A percentile compares a stretch with the other conserved stretches of the same genome.
These are phyloP conservation scores for Cephalopterus ornatus DNA, from an alignment of 2,113 vertebrate species.

Conservation along the genomic window DNA sequence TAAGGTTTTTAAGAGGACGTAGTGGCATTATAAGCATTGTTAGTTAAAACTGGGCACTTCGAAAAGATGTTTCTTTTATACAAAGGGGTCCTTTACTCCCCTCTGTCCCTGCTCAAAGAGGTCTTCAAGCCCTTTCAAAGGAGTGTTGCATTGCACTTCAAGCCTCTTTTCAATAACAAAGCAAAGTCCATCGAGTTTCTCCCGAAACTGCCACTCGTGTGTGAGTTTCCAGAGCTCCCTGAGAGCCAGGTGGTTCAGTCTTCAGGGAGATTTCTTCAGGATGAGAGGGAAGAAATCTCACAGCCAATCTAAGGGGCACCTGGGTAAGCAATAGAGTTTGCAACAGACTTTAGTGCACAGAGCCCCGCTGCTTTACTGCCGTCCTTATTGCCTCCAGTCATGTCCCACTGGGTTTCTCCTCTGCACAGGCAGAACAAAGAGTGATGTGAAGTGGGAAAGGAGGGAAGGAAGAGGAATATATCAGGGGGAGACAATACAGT, in stretches of 20 bases:
- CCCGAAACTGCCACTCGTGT: not conserved
- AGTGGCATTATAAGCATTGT: not conserved
- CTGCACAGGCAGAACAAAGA: slow-evolving; percentile 17
- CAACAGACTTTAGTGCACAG: not conserved
- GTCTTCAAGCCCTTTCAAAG: not conserved
- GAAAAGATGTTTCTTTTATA: not conserved
- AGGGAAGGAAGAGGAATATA: not conserved
- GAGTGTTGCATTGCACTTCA: not conserved
- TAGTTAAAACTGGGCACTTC: not conserved
- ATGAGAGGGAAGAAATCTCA: not conserved
- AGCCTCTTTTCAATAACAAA: not conserved
- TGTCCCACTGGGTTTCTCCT: slow-evolving; percentile 20
- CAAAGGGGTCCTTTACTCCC: not conserved
- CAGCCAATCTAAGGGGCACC: not conserved
- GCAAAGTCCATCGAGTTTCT: not conserved
- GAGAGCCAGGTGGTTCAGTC: not conserved
- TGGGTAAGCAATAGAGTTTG: not conserved
- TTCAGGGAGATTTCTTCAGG: not conserved
- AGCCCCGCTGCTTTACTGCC: slow-evolving; percentile 39
- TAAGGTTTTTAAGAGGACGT: not conserved
- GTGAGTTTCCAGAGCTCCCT: not conserved
- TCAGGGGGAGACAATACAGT: not conserved
- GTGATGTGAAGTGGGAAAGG: not conserved
- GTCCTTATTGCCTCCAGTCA: slow-evolving; percentile 15
- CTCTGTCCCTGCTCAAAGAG: not conserved